Conservation (phyloP, 1,140 invertebrate genomes). For the Neocloeon triangulifer region DNA sequence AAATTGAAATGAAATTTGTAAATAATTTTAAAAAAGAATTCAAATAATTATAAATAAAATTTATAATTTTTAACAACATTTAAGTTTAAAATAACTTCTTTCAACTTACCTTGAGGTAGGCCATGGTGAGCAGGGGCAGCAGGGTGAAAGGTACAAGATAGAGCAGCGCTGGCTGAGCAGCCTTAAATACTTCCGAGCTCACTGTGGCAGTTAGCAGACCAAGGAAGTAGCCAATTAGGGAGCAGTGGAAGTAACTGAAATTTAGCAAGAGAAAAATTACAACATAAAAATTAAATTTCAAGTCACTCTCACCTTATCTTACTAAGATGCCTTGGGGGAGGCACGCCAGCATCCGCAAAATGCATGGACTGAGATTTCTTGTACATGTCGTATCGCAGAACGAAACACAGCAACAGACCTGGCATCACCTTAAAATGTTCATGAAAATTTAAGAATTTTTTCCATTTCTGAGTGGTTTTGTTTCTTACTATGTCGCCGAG, state of each 20-base stretch:
- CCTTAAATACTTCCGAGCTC: conserved; percentile 92
- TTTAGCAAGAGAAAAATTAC: not conserved
- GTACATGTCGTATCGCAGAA: conserved; percentile 86
- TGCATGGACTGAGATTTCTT: conserved; percentile 66
- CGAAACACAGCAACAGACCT: conserved; percentile 87
- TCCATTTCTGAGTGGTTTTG: not conserved
- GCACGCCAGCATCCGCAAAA: conserved; percentile 49
- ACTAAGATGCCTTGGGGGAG: conserved; percentile 43
- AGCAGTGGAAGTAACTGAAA: conserved; percentile 83
- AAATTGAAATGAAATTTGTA: conserved; percentile 12
- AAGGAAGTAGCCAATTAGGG: conserved; percentile 90
- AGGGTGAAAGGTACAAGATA: conserved; percentile 95
- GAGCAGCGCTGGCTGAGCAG: conserved; percentile 86
- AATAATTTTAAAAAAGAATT: not conserved
- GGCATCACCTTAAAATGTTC: conserved; percentile 55
- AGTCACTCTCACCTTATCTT: conserved; percentile 31
- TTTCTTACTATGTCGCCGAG: conserved; percentile 76
- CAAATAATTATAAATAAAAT: not conserved
- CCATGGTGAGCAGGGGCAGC: conserved; percentile 87
- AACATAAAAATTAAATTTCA: conserved; percentile 1
- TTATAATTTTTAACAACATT: conserved; percentile 4
- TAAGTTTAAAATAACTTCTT: conserved; percentile 6
- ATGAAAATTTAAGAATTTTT: not conserved
- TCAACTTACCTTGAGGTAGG: conserved; percentile 71
- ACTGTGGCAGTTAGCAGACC: conserved; percentile 90